These are phyloP conservation scores for Thalassarche chlororhynchos DNA, from an alignment of 2,113 vertebrate species.

Conservation along the genomic window DNA sequence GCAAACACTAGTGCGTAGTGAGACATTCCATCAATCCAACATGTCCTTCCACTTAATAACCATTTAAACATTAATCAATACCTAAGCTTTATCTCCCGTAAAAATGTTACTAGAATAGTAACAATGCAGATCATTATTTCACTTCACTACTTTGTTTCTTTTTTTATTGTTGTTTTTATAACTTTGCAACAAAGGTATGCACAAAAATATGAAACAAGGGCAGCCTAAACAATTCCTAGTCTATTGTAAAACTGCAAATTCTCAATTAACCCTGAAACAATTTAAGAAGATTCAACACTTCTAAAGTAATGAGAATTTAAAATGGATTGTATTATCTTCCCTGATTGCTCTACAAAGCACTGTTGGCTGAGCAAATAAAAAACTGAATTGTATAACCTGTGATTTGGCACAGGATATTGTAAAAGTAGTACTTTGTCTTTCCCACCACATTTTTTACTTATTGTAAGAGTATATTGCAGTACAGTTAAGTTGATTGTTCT, in stretches of 20 bases:
- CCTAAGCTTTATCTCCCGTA: not conserved
- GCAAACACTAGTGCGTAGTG: not conserved
- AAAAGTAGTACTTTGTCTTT: conserved; percentile 33
- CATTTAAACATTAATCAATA: conserved; percentile 55
- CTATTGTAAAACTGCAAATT: conserved; percentile 43
- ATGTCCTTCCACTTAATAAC: not conserved
- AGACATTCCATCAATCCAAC: not conserved
- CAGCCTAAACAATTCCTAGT: conserved; percentile 19
- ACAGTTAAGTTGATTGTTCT: conserved; percentile 10
- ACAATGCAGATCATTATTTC: conserved; percentile 2
- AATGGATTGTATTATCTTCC: conserved; percentile 46
- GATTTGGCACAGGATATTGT: conserved; percentile 38
- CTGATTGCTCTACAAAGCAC: conserved; percentile 44
- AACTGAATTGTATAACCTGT: conserved; percentile 8
- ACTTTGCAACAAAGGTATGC: conserved; percentile 11
- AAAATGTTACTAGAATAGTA: conserved; percentile 3
- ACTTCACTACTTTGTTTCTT: not conserved
- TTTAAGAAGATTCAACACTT: conserved; percentile 49
- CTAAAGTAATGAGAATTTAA: conserved; percentile 57
- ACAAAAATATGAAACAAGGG: conserved; percentile 2
- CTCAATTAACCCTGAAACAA: conserved; percentile 50
- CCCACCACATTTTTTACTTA: conserved; percentile 27
- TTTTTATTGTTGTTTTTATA: conserved; percentile 7
- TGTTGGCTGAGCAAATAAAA: conserved; percentile 46
- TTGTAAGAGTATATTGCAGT: not conserved